These are phyloP conservation scores for Carposina sasakii DNA, from an alignment of 1,140 invertebrate genomes.

Conservation along the genomic window DNA sequence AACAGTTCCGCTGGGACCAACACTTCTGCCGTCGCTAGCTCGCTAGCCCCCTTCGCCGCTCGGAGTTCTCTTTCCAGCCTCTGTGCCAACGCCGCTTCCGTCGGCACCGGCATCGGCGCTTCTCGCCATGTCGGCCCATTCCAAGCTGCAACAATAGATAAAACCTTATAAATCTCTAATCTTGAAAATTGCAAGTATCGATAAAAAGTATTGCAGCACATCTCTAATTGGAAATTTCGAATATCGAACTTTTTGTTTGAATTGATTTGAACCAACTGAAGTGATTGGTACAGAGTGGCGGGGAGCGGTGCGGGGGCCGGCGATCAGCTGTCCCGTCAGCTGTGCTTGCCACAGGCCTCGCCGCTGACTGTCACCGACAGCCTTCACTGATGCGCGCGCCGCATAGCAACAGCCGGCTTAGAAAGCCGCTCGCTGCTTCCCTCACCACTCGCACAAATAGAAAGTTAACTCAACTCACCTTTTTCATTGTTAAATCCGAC, in stretches of 20 bases:
- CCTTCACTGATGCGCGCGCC: slow-evolving; percentile 44
- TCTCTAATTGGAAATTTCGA: slow-evolving; percentile 1
- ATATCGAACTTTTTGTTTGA: too few relatives aligned
- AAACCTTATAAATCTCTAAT: slow-evolving; percentile 15
- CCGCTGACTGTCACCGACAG: neutral
- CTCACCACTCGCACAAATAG: slow-evolving; percentile 29
- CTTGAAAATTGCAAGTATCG: neutral
- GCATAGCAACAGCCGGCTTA: slow-evolving; percentile 58
- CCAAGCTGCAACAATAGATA: slow-evolving; percentile 60
- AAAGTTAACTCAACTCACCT: slow-evolving; percentile 70
- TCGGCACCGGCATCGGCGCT: slow-evolving; percentile 56
- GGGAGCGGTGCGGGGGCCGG: too few relatives aligned
- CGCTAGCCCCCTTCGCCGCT: slow-evolving; percentile 81
- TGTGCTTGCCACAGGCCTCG: slow-evolving; percentile 76
- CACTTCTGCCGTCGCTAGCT: slow-evolving; percentile 85
- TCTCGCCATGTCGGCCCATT: slow-evolving; percentile 61
- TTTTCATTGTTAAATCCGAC: slow-evolving; percentile 72
- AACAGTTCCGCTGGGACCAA: slow-evolving; percentile 85
- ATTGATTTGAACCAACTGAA: neutral
- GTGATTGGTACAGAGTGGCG: slow-evolving; percentile 19
- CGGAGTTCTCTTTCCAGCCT: slow-evolving; percentile 83
- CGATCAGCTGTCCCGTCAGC: slow-evolving; percentile 85
- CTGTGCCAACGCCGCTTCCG: slow-evolving; percentile 74
- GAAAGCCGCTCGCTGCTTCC: slow-evolving; percentile 56
- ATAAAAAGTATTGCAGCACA: neutral